A percentile compares a stretch with the other conserved stretches of the same genome.
Conservation (phyloP, 2,888 invertebrate genomes). For the Thelaira solivaga region DNA sequence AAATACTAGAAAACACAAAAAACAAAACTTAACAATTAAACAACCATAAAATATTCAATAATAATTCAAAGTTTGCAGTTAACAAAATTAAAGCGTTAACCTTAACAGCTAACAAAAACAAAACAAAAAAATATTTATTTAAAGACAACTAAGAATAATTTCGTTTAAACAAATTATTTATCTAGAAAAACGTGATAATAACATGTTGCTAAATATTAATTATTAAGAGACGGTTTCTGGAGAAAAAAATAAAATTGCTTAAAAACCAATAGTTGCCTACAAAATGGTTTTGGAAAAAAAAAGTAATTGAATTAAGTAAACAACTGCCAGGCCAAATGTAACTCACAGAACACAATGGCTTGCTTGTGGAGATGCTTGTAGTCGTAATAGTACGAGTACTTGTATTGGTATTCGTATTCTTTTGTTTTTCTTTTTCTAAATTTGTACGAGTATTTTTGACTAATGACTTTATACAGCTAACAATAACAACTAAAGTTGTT, state of each 20-base stretch:
- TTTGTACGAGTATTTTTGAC: too few relatives aligned
- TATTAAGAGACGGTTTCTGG: constrained; percentile 5
- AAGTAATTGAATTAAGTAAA: too few relatives aligned
- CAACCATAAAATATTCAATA: constrained; percentile 3
- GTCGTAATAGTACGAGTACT: too few relatives aligned
- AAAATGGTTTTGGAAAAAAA: too few relatives aligned
- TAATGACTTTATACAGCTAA: constrained; percentile 49
- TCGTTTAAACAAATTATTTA: constrained; percentile 54
- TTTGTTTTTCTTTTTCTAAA: not conserved
- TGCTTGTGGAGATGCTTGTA: too few relatives aligned
- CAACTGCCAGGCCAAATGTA: too few relatives aligned
- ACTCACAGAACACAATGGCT: too few relatives aligned
- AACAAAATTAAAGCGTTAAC: constrained; percentile 44
- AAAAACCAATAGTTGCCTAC: not conserved
- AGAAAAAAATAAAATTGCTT: not conserved
- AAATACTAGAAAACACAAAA: not conserved
- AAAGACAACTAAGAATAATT: not conserved
- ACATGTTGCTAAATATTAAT: constrained; percentile 52
- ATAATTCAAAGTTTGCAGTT: constrained; percentile 12
- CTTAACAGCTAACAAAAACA: constrained; percentile 38
- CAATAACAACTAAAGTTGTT: not conserved
- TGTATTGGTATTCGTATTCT: not conserved
- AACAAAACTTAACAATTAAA: not conserved
- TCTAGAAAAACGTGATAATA: constrained; percentile 55
- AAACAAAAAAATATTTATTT: not conserved